Base-by-base conservation (phyloP, 2,797 vertebrate genomes). In the Prunella strophiata region DNA sequence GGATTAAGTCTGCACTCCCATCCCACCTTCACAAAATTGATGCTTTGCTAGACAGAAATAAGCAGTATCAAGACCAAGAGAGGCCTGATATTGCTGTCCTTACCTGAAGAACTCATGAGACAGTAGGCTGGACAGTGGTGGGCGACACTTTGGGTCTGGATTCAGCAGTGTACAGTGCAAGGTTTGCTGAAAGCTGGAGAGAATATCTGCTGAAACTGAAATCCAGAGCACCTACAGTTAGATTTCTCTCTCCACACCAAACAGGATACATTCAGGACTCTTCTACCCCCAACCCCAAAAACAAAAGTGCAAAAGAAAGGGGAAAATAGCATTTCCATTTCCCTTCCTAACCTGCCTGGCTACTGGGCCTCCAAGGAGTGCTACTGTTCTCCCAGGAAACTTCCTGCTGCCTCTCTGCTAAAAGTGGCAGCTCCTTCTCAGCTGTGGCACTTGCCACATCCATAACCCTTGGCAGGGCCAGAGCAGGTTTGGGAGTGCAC, bases 81-180 rank as follows among this genome's bases (percentile, higher is more conserved):
- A 4, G 51, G 54, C 20, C 55, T 16, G 26, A 38, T 10, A 15
- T 7, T 73, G 32, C 58, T 11, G 58, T 65, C 94, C 98, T 68
- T 93, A 99, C 99, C 99, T 99, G 98, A 99, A 99, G 97, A 99
- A 99, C 57, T 98, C 98, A 3, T 99, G 99, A 89, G 98, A 98
- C 72, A 99, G 92, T 78, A 99, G 97, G 84, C 97, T 98, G 94
- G 98, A 98, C 85, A 99, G 98, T 2, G 98, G 96, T 3, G 98
- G 98, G 62, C 99, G 98, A 74, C 97, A 97, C 48, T 97, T 89
- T 6, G 98, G 98, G 88, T 98, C 98, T 50, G 98, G 98, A 92
- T 98, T 98, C 93, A 99, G 97, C 93, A 99, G 93, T 22, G 98
- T 96, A 19, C 97, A 93, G 96, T 97, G 98, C 96, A 99, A 97